Conservation (phyloP, 92 coral and sea anemone genomes). For the Ricordea florida region DNA sequence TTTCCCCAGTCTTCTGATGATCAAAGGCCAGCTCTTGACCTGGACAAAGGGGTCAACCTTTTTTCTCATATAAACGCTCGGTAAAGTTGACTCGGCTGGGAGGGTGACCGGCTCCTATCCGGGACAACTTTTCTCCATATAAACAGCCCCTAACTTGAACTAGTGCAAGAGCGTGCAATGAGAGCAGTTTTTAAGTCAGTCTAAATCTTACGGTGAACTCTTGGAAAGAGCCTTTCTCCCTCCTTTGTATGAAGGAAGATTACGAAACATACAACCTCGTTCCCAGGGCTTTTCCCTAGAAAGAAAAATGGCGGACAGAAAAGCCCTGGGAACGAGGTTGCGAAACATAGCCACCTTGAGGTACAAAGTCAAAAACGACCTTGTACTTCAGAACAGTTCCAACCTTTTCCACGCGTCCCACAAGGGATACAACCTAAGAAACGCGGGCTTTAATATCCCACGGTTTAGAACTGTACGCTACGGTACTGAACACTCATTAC, state of each 20-base stretch:
- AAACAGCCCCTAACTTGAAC: no score
- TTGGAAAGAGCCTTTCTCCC: not conserved
- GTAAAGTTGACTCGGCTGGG: no score
- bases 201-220: not conserved
- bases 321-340: no score
- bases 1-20: no score
- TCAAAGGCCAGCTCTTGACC: no score
- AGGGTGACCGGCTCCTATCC: no score
- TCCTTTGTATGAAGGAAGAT: not conserved
- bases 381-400: not conserved
- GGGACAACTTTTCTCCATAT: no score
- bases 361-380: not conserved
- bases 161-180: not conserved
- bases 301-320: no score
- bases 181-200: slow-evolving; percentile 1
- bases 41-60: no score
- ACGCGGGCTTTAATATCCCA: not conserved
- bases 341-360: not conserved
- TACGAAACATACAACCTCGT: no score
- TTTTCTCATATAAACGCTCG: no score
- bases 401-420: not conserved
- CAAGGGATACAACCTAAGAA: not conserved
- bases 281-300: no score
- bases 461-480: slow-evolving; percentile 5
- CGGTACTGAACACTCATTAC: not conserved